Conservation (phyloP, 2,888 invertebrate genomes). For the Microplitis deprimator region DNA sequence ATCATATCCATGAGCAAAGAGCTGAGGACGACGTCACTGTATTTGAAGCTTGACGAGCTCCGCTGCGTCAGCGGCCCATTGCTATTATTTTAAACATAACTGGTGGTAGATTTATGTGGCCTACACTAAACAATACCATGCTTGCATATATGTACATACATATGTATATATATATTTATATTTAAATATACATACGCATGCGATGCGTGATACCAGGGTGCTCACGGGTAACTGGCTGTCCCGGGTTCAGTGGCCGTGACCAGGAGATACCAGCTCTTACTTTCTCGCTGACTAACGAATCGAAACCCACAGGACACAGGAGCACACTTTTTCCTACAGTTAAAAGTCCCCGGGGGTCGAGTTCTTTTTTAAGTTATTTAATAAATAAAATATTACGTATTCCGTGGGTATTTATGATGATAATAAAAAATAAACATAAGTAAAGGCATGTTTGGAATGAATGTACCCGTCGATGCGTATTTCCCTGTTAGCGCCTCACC, state of each 20-base stretch:
- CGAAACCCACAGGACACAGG: constrained; percentile 40
- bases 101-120: not conserved
- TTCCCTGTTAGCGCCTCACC: constrained; percentile 46
- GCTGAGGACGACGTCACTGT: constrained; percentile 14
- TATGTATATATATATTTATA: not conserved
- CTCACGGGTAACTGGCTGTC: constrained; percentile 51
- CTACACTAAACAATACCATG: not conserved
- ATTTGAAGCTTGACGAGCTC: constrained; percentile 27
- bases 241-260: constrained; percentile 60
- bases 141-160: not conserved
- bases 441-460: constrained; percentile 38
- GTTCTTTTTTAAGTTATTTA: not conserved
- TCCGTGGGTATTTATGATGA: not conserved
- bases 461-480: constrained; percentile 44
- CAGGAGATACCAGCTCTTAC: constrained; percentile 56
- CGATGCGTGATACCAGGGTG: constrained; percentile 30
- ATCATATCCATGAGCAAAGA: not conserved
- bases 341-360: not conserved
- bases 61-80: constrained; percentile 6
- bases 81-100: constrained; percentile 14
- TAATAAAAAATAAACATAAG: constrained; percentile 12
- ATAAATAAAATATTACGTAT: not conserved
- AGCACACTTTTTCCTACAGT: not conserved
- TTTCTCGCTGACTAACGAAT: constrained; percentile 57
- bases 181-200: constrained; percentile 19